Percentiles rank a stretch among this genome's conserved stretches.
These are phyloP conservation scores for Peromyscus aztecus DNA, from an alignment of 2,797 vertebrate genomes.

Conservation along the genomic window DNA sequence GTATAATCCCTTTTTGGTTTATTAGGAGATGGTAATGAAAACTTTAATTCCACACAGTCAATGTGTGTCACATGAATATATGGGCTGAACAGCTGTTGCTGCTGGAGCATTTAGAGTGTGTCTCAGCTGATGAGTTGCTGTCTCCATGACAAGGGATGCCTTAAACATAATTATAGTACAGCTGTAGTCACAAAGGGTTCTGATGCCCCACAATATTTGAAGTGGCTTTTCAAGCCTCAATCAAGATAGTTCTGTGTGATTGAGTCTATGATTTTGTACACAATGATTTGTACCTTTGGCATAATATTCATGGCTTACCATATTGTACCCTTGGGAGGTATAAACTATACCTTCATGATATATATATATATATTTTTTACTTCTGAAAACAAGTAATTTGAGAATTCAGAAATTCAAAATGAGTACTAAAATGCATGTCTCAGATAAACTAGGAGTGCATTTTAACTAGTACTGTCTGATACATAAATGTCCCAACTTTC, in stretches of 20 bases:
- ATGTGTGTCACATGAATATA: constrained; percentile 83
- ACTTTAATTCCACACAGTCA: constrained; percentile 84
- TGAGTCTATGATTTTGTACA: constrained; percentile 28
- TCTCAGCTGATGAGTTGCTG: constrained; percentile 82
- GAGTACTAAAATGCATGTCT: not conserved
- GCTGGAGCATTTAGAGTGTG: constrained; percentile 73
- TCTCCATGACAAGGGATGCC: constrained; percentile 82
- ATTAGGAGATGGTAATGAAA: constrained; percentile 83
- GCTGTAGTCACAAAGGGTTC: constrained; percentile 80
- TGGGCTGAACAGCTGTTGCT: constrained; percentile 85
- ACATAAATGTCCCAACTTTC: not conserved
- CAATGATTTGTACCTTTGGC: constrained; percentile 27
- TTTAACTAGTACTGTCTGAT: constrained; percentile 9
- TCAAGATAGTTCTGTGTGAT: constrained; percentile 55
- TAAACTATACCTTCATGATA: not conserved
- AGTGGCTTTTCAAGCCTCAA: constrained; percentile 69
- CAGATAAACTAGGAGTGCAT: not conserved
- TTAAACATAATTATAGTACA: constrained; percentile 83
- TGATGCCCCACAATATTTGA: constrained; percentile 70
- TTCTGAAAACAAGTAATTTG: constrained; percentile 22
- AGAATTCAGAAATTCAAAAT: constrained; percentile 44
- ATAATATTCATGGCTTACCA: constrained; percentile 3
- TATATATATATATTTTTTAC: constrained; percentile 3
- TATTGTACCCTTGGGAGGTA: not conserved
- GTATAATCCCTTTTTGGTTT: constrained; percentile 79